phyloP scores from a whole-genome alignment of 2,797 vertebrate species.

The Anableps anableps region DNA sequence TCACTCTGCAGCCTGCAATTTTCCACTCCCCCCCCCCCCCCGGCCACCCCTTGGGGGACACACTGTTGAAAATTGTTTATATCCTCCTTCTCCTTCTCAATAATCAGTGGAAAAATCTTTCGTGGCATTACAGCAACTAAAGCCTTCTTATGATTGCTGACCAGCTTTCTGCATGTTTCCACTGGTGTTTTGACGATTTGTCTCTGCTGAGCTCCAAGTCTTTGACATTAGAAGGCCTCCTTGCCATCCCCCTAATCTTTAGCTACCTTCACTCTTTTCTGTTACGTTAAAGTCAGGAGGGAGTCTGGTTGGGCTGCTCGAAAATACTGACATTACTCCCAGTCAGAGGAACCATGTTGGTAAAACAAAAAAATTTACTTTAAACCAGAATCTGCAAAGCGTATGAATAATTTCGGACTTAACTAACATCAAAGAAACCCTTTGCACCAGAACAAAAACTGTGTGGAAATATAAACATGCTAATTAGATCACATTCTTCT shows the following conservation, averaged over 20 bases:
- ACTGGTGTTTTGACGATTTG: not conserved
- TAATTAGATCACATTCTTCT: not conserved
- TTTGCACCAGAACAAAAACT: not conserved
- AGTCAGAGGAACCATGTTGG: not conserved
- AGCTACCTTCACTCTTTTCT: not conserved
- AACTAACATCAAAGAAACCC: not conserved
- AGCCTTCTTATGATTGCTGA: not conserved
- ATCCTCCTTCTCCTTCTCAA: too few relatives aligned
- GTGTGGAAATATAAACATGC: not conserved
- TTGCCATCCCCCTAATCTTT: not conserved
- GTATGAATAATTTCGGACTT: not conserved
- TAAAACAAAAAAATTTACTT: not conserved
- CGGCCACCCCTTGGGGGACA: too few relatives aligned
- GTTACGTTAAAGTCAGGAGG: not conserved
- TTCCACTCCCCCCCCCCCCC: too few relatives aligned
- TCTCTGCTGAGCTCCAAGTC: too few relatives aligned
- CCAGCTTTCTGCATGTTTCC: not conserved
- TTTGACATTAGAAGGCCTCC: not conserved
- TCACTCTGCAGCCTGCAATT: too few relatives aligned
- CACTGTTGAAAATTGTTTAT: too few relatives aligned
- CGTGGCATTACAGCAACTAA: not conserved
- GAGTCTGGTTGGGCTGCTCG: not conserved
- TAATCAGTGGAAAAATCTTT: too few relatives aligned
- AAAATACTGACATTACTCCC: not conserved
- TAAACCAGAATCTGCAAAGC: not conserved